Conservation (phyloP, 2,888 invertebrate genomes). For the Pyrocoelia pectoralis region DNA sequence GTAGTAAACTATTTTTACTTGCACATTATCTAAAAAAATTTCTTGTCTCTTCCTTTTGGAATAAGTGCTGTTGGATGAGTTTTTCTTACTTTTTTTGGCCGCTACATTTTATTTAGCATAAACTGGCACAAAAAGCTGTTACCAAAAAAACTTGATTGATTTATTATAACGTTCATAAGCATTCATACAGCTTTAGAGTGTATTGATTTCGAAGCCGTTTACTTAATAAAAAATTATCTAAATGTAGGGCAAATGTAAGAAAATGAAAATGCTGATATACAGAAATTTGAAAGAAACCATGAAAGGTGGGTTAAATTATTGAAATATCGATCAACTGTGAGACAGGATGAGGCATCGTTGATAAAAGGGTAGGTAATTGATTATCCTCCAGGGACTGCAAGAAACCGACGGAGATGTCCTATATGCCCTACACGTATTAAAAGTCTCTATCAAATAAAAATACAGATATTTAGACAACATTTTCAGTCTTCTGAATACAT, state of each 20-base stretch:
- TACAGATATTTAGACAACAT: background rate
- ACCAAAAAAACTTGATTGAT: no score
- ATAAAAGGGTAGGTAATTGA: constrained; percentile 32
- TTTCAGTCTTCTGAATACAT: background rate
- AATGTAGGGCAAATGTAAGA: background rate
- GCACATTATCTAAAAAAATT: no score
- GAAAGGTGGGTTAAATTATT: constrained; percentile 30
- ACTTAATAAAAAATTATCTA: no score
- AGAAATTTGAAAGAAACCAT: constrained; percentile 4
- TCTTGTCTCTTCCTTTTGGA: no score
- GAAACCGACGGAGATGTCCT: constrained; percentile 2
- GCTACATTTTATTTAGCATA: no score
- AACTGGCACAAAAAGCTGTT: no score
- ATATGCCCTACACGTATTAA: background rate
- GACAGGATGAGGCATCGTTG: constrained; percentile 27
- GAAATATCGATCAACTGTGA: constrained; percentile 37
- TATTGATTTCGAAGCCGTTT: no score
- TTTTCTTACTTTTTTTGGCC: no score
- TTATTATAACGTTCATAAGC: no score
- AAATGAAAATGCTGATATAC: background rate
- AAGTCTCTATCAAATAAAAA: constrained; percentile 1
- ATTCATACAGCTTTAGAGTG: no score
- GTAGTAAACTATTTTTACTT: no score
- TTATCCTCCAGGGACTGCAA: constrained; percentile 27
- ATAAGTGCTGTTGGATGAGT: no score